These are phyloP conservation scores for Pterois miles DNA, from an alignment of 2,797 vertebrate species.

Conservation along the genomic window DNA sequence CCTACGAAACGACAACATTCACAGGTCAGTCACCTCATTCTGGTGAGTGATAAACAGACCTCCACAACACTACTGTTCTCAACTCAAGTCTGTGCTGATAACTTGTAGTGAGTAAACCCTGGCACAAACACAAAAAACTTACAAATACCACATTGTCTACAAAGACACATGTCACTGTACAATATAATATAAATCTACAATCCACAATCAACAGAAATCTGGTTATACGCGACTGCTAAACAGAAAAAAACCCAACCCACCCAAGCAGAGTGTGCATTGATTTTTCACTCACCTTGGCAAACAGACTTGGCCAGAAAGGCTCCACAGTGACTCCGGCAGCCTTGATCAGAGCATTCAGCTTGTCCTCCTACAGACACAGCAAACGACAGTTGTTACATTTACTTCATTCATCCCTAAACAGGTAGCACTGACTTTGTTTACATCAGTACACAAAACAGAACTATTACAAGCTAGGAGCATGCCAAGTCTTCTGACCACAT, in stretches of 20 bases:
- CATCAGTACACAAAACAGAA: not conserved
- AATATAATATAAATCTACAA: too few relatives aligned
- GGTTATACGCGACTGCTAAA: too few relatives aligned
- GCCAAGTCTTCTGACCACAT: not conserved
- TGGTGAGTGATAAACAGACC: not conserved
- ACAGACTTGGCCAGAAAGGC: conserved; percentile 97
- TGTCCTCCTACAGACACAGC: conserved; percentile 89
- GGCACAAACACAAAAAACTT: not conserved
- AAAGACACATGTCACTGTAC: too few relatives aligned
- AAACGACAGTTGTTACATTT: not conserved
- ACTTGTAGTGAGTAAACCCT: not conserved
- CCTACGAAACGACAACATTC: conserved; percentile 73
- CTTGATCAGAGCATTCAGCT: conserved; percentile 97
- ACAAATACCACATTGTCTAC: too few relatives aligned
- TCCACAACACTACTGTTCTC: not conserved
- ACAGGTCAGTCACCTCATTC: not conserved
- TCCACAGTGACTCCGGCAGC: conserved; percentile 94
- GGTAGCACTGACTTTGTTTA: accelerated
- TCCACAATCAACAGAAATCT: too few relatives aligned
- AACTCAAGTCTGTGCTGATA: too few relatives aligned
- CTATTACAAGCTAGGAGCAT: accelerated
- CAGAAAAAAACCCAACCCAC: too few relatives aligned
- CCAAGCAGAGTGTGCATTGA: too few relatives aligned
- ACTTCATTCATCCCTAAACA: not conserved
- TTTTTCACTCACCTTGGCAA: conserved; percentile 89